Evolutionary conservation across 2,888 invertebrate species (phyloP).

Genomic region (Anagyrus pseudococci): DNA sequence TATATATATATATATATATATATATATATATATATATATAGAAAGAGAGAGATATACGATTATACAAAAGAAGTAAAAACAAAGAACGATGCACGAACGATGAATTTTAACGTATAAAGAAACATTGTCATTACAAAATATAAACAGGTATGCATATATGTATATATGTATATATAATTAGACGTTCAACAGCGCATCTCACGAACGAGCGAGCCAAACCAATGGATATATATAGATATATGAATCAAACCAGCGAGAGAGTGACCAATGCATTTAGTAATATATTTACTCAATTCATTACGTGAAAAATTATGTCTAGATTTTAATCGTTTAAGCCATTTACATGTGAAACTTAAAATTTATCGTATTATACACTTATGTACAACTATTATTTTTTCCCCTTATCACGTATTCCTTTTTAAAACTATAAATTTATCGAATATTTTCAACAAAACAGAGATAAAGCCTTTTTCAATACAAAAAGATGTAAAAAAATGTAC

Average conservation of each 20-base stretch:
- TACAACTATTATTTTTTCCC: not conserved
- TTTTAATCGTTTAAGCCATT: conserved; percentile 27
- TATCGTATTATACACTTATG: not conserved
- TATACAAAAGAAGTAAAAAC: conserved; percentile 14
- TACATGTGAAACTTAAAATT: conserved; percentile 31
- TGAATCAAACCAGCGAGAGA: conserved; percentile 30
- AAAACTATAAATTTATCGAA: too few species aligned
- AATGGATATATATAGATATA: conserved; percentile 25
- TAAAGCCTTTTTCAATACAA: too few species aligned
- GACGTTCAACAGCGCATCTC: conserved; percentile 41
- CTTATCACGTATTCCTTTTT: too few species aligned
- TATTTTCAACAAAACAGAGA: too few species aligned
- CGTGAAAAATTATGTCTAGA: conserved; percentile 25
- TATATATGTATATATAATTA: conserved; percentile 20
- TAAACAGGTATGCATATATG: conserved; percentile 34
- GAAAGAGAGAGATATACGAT: not conserved
- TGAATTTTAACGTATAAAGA: conserved; percentile 34
- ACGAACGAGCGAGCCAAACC: conserved; percentile 35
- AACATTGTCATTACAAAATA: conserved; percentile 37
- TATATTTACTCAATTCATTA: conserved; percentile 23
- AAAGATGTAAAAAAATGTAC: too few species aligned
- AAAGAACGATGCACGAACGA: conserved; percentile 39
- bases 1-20: too few species aligned
- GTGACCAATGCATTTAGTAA: conserved; percentile 12
- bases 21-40: not conserved